phyloP scores from a whole-genome alignment of 1,140 invertebrate species.

The Heliconius eleuchia region DNA sequence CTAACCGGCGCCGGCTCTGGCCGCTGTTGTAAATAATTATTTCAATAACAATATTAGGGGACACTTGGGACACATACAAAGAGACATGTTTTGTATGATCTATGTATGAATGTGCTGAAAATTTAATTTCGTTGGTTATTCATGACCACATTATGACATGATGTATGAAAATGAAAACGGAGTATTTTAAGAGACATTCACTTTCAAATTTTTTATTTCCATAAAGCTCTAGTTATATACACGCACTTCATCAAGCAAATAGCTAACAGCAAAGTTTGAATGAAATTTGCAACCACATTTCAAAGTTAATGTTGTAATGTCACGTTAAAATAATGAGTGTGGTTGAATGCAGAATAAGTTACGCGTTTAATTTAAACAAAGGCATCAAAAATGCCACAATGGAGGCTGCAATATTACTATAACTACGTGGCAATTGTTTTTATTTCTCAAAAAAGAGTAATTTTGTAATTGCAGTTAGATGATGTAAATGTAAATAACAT shows the following conservation, averaged over 20 bases:
- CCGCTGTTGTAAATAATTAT: slow-evolving; percentile 60
- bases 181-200: slow-evolving; percentile 8
- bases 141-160: slow-evolving; percentile 17
- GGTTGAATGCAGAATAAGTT: slow-evolving; percentile 44
- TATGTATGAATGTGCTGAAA: slow-evolving; percentile 39
- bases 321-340: slow-evolving; percentile 62
- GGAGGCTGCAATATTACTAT: slow-evolving; percentile 5
- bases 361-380: slow-evolving; percentile 30
- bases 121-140: slow-evolving; percentile 48
- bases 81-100: slow-evolving; percentile 42
- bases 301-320: slow-evolving; percentile 68
- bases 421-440: background rate
- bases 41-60: slow-evolving; percentile 68
- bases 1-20: slow-evolving; percentile 56
- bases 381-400: slow-evolving; percentile 15
- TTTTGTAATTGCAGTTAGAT: background rate
- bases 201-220: slow-evolving; percentile 72
- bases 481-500: background rate
- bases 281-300: slow-evolving; percentile 71
- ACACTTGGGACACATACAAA: slow-evolving; percentile 58
- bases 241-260: slow-evolving; percentile 66
- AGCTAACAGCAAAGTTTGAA: slow-evolving; percentile 71
- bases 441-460: background rate
- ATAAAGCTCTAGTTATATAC: slow-evolving; percentile 45
- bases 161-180: slow-evolving; percentile 36